Evolutionary conservation across 2,797 vertebrate species (phyloP).

Genomic region (Taenioides sp.): DNA sequence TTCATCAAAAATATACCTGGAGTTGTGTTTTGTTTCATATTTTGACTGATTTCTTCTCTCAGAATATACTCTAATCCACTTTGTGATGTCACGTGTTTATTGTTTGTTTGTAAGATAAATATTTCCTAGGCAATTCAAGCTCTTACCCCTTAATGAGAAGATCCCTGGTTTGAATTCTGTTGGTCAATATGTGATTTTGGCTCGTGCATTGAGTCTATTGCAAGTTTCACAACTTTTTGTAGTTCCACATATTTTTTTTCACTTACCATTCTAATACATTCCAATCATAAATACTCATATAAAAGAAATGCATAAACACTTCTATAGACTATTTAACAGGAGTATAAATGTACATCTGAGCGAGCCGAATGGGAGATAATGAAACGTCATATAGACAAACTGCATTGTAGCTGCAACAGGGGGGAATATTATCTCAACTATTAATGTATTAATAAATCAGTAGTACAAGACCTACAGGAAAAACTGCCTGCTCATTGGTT

Average conservation of each 20-base stretch:
- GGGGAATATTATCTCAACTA: slow-evolving; percentile 19
- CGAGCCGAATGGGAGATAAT: neutral
- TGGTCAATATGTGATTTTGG: neutral
- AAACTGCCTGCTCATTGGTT: slow-evolving; percentile 21
- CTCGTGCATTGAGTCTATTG: neutral
- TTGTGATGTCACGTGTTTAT: too few species aligned
- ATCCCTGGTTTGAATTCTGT: neutral
- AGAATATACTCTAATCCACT: too few species aligned
- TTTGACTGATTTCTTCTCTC: too few species aligned
- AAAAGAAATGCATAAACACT: slow-evolving; percentile 1
- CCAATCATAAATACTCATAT: neutral
- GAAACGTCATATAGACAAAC: slow-evolving; percentile 1
- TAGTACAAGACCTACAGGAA: neutral
- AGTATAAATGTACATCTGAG: slow-evolving; percentile 12
- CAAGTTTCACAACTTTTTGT: neutral
- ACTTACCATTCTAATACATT: neutral
- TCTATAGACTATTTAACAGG: neutral
- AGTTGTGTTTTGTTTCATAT: too few species aligned
- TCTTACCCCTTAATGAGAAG: too few species aligned
- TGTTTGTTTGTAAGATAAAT: too few species aligned
- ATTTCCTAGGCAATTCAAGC: too few species aligned
- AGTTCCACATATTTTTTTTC: slow-evolving; percentile 8
- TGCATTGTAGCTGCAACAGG: neutral
- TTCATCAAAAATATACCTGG: too few species aligned
- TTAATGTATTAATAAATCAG: slow-evolving; percentile 13